These are phyloP conservation scores for Alloplasta piceator DNA, from an alignment of 2,888 invertebrate genomes.

Conservation along the genomic window DNA sequence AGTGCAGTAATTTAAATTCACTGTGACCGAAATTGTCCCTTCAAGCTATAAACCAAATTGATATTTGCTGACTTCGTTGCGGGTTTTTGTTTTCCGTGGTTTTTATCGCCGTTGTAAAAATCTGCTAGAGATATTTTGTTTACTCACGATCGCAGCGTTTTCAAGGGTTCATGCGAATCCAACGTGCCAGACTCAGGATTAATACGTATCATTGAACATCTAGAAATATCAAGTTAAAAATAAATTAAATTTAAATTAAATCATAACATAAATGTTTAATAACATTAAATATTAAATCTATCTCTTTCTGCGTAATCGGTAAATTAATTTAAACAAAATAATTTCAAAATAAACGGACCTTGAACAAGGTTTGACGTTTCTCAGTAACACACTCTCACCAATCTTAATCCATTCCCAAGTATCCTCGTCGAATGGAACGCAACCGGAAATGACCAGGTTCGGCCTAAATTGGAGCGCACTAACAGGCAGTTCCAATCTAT, in stretches of 20 bases:
- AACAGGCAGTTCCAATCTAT: conserved; percentile 82
- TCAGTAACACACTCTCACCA: conserved; percentile 83
- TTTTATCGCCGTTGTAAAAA: no score
- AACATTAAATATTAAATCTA: no score
- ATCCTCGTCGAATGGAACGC: conserved; percentile 84
- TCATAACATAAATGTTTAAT: no score
- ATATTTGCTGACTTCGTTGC: no score
- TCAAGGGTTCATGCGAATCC: conserved; percentile 84
- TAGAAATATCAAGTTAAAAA: conserved; percentile 63
- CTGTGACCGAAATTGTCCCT: no score
- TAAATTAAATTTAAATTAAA: no score
- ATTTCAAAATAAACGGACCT: conserved; percentile 80
- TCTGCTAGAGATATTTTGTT: no score
- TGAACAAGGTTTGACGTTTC: conserved; percentile 85
- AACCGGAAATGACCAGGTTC: conserved; percentile 85
- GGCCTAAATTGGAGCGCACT: conserved; percentile 85
- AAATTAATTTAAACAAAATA: no score
- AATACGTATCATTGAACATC: conserved; percentile 83
- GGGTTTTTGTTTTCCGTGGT: no score
- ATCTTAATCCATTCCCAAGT: conserved; percentile 86
- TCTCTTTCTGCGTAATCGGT: no score
- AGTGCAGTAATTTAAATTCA: no score
- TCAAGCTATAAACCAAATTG: no score
- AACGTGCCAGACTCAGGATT: conserved; percentile 84
- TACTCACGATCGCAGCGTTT: conserved; percentile 84